These are phyloP conservation scores for Thumatha senex DNA, from an alignment of 2,888 invertebrate genomes.

Conservation along the genomic window DNA sequence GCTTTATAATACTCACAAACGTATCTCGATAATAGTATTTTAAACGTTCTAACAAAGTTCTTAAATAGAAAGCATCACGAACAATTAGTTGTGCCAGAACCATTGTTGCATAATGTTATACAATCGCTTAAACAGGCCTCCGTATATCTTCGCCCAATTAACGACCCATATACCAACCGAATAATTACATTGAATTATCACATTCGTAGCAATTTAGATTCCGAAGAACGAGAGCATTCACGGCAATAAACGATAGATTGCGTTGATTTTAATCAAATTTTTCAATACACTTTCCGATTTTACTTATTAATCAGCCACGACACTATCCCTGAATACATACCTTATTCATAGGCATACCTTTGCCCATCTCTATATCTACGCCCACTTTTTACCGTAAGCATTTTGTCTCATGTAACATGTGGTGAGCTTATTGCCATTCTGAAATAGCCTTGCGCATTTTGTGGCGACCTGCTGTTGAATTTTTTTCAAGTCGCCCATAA, in stretches of 20 bases:
- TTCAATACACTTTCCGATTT: slow-evolving; percentile 1
- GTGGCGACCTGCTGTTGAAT: too few relatives aligned
- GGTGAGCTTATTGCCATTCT: too few relatives aligned
- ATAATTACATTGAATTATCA: slow-evolving; percentile 44
- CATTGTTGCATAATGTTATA: slow-evolving; percentile 25
- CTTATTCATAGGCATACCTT: too few relatives aligned
- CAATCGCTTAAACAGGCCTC: slow-evolving; percentile 25
- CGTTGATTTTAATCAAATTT: slow-evolving; percentile 2
- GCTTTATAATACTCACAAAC: slow-evolving; percentile 12
- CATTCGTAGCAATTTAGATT: slow-evolving; percentile 29
- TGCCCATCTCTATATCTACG: too few relatives aligned
- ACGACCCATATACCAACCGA: slow-evolving; percentile 16
- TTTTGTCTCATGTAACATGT: too few relatives aligned
- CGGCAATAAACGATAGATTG: slow-evolving; percentile 2
- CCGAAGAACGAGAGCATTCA: slow-evolving; percentile 7
- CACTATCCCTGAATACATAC: too few relatives aligned
- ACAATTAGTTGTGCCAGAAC: slow-evolving; percentile 26
- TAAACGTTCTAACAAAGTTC: slow-evolving; percentile 22
- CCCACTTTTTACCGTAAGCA: too few relatives aligned
- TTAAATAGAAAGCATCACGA: slow-evolving; percentile 38
- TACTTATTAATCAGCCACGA: too few relatives aligned
- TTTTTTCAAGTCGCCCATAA: too few relatives aligned
- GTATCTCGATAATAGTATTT: slow-evolving; percentile 25
- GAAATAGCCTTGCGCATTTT: too few relatives aligned
- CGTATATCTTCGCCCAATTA: slow-evolving; percentile 35